Percentiles rank a stretch among this genome's conserved stretches.
Conservation (phyloP, 2,797 vertebrate genomes). For the Helostoma temminkii region DNA sequence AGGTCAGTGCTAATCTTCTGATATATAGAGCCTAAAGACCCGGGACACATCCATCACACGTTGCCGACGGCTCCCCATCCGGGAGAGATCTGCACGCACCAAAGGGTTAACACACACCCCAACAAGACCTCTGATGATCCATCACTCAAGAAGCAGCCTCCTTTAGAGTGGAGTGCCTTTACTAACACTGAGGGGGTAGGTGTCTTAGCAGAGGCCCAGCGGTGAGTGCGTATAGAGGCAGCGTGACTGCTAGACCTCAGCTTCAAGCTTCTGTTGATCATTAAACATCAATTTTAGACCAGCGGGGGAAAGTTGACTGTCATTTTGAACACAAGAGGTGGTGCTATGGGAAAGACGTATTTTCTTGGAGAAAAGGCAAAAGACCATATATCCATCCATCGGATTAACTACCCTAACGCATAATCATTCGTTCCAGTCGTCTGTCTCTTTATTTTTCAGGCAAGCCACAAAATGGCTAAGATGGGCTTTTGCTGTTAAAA, state of each 20-base stretch:
- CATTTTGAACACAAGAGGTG: slow-evolving; percentile 79
- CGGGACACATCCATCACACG: slow-evolving; percentile 82
- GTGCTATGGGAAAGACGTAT: slow-evolving; percentile 46
- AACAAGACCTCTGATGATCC: slow-evolving; percentile 79
- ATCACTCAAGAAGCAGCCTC: slow-evolving; percentile 79
- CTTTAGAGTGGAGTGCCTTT: slow-evolving; percentile 54
- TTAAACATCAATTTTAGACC: slow-evolving; percentile 84
- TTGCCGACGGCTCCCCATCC: slow-evolving; percentile 72
- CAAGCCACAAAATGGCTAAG: slow-evolving; percentile 55
- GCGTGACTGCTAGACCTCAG: slow-evolving; percentile 66
- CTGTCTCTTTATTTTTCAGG: slow-evolving; percentile 68
- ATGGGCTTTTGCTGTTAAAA: slow-evolving; percentile 52
- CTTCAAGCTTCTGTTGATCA: slow-evolving; percentile 78
- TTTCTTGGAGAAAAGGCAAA: slow-evolving; percentile 48
- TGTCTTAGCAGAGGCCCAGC: slow-evolving; percentile 49
- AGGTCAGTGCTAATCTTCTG: slow-evolving; percentile 87
- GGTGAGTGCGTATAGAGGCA: slow-evolving; percentile 59
- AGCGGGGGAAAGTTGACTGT: slow-evolving; percentile 83
- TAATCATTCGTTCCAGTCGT: slow-evolving; percentile 71
- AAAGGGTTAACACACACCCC: slow-evolving; percentile 79
- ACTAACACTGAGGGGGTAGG: slow-evolving; percentile 58
- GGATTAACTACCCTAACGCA: slow-evolving; percentile 67
- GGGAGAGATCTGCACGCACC: slow-evolving; percentile 72
- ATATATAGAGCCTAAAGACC: slow-evolving; percentile 84
- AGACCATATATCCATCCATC: slow-evolving; percentile 62